Evolutionary conservation across 53 echinoderm and acorn worm genomes (phyloP).

Genomic region (Zoroaster sp.): DNA sequence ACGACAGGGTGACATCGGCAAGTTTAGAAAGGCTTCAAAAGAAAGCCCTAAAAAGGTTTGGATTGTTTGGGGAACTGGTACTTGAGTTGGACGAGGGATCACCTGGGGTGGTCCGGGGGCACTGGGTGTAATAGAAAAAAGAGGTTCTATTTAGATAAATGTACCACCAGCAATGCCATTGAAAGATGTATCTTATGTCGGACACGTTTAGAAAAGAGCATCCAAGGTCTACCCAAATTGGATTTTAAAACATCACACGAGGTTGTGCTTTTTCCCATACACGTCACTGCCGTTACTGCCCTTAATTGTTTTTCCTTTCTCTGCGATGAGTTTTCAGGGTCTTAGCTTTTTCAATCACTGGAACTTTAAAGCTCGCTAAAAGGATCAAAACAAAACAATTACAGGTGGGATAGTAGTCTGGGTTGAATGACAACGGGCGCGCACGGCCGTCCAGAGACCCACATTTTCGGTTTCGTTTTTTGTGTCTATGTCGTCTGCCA

Average conservation of each 20-base stretch:
- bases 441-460: background rate
- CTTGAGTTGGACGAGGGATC: background rate
- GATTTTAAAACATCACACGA: background rate
- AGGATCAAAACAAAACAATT: conserved; percentile 37
- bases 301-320: conserved; percentile 20
- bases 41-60: background rate
- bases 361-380: background rate
- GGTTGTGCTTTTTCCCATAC: background rate
- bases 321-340: background rate
- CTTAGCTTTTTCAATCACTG: background rate
- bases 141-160: background rate
- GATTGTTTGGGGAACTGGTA: conserved; percentile 15
- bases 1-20: background rate
- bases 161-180: conserved; percentile 19
- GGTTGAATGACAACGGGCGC: background rate
- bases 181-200: background rate
- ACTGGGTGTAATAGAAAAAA: conserved; percentile 23
- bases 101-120: conserved; percentile 12
- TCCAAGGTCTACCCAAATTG: background rate
- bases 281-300: background rate
- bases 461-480: background rate
- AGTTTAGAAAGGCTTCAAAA: background rate
- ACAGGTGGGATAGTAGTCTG: background rate
- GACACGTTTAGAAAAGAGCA: background rate
- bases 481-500: background rate